A percentile compares a stretch with the other conserved stretches of the same genome.
Evolutionary conservation across 2,888 invertebrate genomes (phyloP).

Genomic region (Parnassius mnemosyne): DNA sequence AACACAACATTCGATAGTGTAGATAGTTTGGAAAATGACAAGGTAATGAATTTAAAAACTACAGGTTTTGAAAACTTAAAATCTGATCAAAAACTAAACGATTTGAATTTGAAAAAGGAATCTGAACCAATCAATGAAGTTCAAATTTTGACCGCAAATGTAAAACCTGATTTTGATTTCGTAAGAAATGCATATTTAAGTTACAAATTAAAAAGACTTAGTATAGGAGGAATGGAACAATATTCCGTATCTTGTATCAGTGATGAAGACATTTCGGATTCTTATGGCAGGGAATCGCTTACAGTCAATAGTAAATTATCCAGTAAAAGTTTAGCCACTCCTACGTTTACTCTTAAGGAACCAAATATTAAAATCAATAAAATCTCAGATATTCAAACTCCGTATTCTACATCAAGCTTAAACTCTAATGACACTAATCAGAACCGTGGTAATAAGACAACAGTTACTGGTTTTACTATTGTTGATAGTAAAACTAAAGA

Average conservation of each 20-base stretch:
- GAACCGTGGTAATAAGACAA: background rate
- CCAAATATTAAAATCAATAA: background rate
- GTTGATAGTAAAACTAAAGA: slow-evolving; percentile 2
- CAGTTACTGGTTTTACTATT: background rate
- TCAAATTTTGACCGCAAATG: slow-evolving; percentile 50
- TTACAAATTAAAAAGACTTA: slow-evolving; percentile 55
- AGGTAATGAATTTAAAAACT: slow-evolving; percentile 1
- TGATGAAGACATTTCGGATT: slow-evolving; percentile 11
- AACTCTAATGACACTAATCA: slow-evolving; percentile 2
- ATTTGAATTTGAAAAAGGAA: slow-evolving; percentile 33
- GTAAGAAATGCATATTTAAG: slow-evolving; percentile 50
- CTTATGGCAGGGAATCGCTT: slow-evolving; percentile 16
- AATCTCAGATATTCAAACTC: background rate
- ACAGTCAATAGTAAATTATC: background rate
- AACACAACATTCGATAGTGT: slow-evolving; percentile 3
- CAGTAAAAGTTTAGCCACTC: slow-evolving; percentile 1
- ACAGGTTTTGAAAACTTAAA: slow-evolving; percentile 25
- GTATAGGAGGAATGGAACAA: slow-evolving; percentile 49
- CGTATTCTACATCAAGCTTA: background rate
- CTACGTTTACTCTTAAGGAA: background rate
- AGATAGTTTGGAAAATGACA: background rate
- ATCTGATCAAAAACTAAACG: slow-evolving; percentile 25
- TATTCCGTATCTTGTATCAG: slow-evolving; percentile 44
- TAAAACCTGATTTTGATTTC: slow-evolving; percentile 49
- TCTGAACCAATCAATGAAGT: slow-evolving; percentile 46